These are phyloP conservation scores for Diarsia dahlii DNA, from an alignment of 2,888 invertebrate species.

Conservation along the genomic window DNA sequence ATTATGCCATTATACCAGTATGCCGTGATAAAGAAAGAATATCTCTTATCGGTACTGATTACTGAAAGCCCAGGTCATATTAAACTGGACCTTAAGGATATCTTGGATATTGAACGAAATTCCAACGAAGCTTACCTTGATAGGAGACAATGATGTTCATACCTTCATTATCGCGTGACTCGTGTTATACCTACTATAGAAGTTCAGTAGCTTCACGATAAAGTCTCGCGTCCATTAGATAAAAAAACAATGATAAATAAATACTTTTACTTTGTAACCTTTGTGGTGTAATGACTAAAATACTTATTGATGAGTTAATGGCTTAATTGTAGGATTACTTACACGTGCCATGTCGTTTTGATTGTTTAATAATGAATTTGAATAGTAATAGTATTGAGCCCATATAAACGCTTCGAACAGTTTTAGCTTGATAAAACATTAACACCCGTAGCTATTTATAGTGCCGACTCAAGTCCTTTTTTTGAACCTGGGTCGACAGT, in stretches of 20 bases:
- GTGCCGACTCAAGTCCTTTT: too few species aligned
- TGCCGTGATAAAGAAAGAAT: slow-evolving; percentile 8
- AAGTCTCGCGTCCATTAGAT: slow-evolving; percentile 52
- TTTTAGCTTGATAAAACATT: background rate
- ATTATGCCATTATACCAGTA: too few species aligned
- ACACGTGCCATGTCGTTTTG: slow-evolving; percentile 1
- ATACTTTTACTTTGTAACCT: slow-evolving; percentile 43
- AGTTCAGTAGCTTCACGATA: slow-evolving; percentile 45
- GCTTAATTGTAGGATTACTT: slow-evolving; percentile 39
- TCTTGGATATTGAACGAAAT: slow-evolving; percentile 40
- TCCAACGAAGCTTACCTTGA: slow-evolving; percentile 65
- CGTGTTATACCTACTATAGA: slow-evolving; percentile 50
- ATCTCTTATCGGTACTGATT: slow-evolving; percentile 9
- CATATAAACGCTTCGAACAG: background rate
- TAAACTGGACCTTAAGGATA: slow-evolving; percentile 10
- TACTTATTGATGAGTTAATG: slow-evolving; percentile 51
- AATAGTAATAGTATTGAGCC: background rate
- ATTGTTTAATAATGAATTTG: slow-evolving; percentile 21
- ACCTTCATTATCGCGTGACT: slow-evolving; percentile 72
- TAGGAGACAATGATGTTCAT: slow-evolving; percentile 70
- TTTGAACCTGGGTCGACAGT: too few species aligned
- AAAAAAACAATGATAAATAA: slow-evolving; percentile 56
- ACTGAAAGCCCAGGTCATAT: slow-evolving; percentile 22
- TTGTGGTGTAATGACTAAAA: slow-evolving; percentile 40
- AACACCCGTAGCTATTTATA: too few species aligned